These are phyloP conservation scores for Drosophila sordidula DNA, from an alignment of 2,888 invertebrate species.

Conservation along the genomic window DNA sequence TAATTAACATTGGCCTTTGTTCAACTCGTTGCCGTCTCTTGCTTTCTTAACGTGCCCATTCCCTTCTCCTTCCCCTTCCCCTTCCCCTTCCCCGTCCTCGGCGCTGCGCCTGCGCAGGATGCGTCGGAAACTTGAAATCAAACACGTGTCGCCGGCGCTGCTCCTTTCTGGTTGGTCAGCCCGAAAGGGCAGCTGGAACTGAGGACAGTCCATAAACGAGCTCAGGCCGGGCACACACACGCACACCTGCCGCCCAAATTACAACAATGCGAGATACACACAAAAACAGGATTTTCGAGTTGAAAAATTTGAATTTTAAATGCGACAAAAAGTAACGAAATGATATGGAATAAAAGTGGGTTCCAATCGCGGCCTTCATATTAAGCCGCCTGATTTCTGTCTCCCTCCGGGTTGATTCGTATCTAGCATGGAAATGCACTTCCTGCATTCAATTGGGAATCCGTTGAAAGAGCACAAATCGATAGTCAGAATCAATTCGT, in stretches of 20 bases:
- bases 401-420: slow-evolving; percentile 23
- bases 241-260: slow-evolving; percentile 72
- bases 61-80: slow-evolving; percentile 9
- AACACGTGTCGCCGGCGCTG: slow-evolving; percentile 70
- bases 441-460: slow-evolving; percentile 43
- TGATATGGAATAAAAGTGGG: slow-evolving; percentile 10
- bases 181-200: slow-evolving; percentile 55
- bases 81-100: background rate
- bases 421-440: slow-evolving; percentile 56
- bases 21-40: slow-evolving; percentile 27
- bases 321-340: slow-evolving; percentile 31
- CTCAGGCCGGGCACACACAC: slow-evolving; percentile 27
- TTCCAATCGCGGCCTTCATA: slow-evolving; percentile 11
- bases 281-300: slow-evolving; percentile 67
- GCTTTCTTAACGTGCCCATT: background rate
- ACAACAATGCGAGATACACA: slow-evolving; percentile 49
- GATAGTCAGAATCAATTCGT: slow-evolving; percentile 65
- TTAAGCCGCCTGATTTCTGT: background rate
- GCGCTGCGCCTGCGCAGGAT: slow-evolving; percentile 68
- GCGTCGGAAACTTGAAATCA: slow-evolving; percentile 74
- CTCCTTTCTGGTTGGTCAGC: slow-evolving; percentile 70
- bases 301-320: slow-evolving; percentile 69
- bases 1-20: slow-evolving; percentile 66
- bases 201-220: slow-evolving; percentile 27
- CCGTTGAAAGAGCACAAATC: slow-evolving; percentile 29